Base-by-base conservation (phyloP, 2,113 vertebrate genomes). In the Ardeotis arabs region DNA sequence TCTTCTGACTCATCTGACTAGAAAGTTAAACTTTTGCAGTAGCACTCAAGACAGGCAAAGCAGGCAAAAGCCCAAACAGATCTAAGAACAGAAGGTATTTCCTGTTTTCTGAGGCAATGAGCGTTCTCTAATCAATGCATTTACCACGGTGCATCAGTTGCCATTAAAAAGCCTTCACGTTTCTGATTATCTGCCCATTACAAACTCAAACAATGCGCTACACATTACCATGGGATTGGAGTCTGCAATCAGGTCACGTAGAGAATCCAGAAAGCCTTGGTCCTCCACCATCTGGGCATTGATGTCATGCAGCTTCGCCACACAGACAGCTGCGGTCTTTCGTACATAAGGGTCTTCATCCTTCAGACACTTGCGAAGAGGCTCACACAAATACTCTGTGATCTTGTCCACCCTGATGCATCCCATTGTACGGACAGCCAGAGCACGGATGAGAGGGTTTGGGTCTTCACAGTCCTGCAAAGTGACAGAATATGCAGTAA, bases 261-360 rank as follows among this genome's bases (percentile, higher is more conserved):
- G 98, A 19, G 99, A 99, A 96, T 99, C 99, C 97, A 99, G 98
- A 95, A 99, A 99, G 11, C 99, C 99, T 89, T 99, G 99, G 94
- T 99, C 99, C 97, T 99, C 99, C 95, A 99, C 99, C 99, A 99
- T 99, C 97, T 99, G 99, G 74, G 99, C 99, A 4, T 99, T 99
- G 97, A 99, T 99, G 97, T 99, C 99, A 29, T 99, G 99, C 83
- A 99, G 99, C 89, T 99, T 99, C 5, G 99, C 99, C 96, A 99
- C 99, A 1, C 99, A 99, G 45, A 99, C 99, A 1, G 99, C 99
- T 0, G 99, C 99, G 0, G 99, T 99, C 98, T 99, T 99, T 77
- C 99, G 98, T 69, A 99, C 99, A 2, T 99, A 99, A 1, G 99
- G 99, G 91, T 99, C 99, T 94, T 99, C 99, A 6, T 99, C 99